Evolutionary conservation across 2,113 vertebrate species (phyloP).

Genomic region (Colinus virginianus): DNA sequence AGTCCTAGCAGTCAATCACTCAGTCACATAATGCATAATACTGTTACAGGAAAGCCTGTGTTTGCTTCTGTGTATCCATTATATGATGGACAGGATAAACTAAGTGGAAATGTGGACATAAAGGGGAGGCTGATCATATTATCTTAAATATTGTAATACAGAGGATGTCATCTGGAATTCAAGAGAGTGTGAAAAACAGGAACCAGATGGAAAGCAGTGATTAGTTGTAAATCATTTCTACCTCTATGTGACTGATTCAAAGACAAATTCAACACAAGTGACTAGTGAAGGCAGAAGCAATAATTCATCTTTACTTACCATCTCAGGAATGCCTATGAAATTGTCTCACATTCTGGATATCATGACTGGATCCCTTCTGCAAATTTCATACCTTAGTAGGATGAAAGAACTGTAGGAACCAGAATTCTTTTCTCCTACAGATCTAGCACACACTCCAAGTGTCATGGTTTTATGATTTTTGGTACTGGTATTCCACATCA

Average conservation of each 20-base stretch:
- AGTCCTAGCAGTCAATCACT: conserved; percentile 12
- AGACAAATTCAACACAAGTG: not conserved
- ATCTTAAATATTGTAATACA: conserved; percentile 28
- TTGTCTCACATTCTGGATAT: not conserved
- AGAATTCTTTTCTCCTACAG: not conserved
- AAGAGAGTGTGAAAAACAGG: not conserved
- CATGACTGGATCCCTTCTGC: not conserved
- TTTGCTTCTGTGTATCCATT: conserved; percentile 13
- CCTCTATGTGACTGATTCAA: not conserved
- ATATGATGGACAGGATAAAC: conserved; percentile 32
- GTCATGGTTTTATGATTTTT: too few species aligned
- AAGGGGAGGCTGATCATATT: not conserved
- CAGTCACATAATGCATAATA: not conserved
- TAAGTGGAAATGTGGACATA: conserved; percentile 8
- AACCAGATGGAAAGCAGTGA: not conserved
- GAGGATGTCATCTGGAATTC: conserved; percentile 17
- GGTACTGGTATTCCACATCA: too few species aligned
- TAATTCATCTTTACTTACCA: not conserved
- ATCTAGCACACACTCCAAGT: not conserved
- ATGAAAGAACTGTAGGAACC: not conserved
- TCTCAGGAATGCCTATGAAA: not conserved
- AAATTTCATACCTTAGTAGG: not conserved
- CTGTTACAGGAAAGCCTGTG: not conserved
- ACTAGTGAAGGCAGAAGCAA: not conserved
- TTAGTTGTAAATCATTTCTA: not conserved